Evolutionary conservation across 2,888 invertebrate species (phyloP).

Genomic region (Folsomia manolachei): DNA sequence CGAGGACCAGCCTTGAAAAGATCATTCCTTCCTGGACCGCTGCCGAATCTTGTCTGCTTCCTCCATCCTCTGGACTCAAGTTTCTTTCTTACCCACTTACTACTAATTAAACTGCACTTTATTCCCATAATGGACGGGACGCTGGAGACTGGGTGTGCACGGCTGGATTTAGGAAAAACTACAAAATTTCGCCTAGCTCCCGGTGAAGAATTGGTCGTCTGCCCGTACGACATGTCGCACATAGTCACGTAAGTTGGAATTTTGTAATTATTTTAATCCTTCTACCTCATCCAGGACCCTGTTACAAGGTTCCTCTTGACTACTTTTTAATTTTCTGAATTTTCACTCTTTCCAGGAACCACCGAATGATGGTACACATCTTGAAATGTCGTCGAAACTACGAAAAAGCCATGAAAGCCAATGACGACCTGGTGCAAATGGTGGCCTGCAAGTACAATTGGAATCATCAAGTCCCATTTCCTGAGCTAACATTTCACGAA

Average conservation of each 20-base stretch:
- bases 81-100: too few relatives aligned
- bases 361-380: slow-evolving; percentile 24
- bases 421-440: slow-evolving; percentile 22
- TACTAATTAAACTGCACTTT: too few relatives aligned
- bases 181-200: background rate
- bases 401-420: background rate
- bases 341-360: slow-evolving; percentile 12
- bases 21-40: too few relatives aligned
- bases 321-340: background rate
- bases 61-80: too few relatives aligned
- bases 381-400: slow-evolving; percentile 32
- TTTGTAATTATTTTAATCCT: background rate
- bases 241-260: slow-evolving; percentile 13
- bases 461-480: slow-evolving; percentile 22
- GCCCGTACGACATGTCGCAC: slow-evolving; percentile 11
- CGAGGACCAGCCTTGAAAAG: too few relatives aligned
- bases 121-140: too few relatives aligned
- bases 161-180: too few relatives aligned
- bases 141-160: too few relatives aligned
- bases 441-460: slow-evolving; percentile 28
- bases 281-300: too few relatives aligned
- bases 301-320: too few relatives aligned
- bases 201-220: background rate
- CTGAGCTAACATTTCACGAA: slow-evolving; percentile 31
- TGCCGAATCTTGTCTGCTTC: too few relatives aligned